These are phyloP conservation scores for Salvator merianae DNA, from an alignment of 2,113 vertebrate species.

Conservation along the genomic window DNA sequence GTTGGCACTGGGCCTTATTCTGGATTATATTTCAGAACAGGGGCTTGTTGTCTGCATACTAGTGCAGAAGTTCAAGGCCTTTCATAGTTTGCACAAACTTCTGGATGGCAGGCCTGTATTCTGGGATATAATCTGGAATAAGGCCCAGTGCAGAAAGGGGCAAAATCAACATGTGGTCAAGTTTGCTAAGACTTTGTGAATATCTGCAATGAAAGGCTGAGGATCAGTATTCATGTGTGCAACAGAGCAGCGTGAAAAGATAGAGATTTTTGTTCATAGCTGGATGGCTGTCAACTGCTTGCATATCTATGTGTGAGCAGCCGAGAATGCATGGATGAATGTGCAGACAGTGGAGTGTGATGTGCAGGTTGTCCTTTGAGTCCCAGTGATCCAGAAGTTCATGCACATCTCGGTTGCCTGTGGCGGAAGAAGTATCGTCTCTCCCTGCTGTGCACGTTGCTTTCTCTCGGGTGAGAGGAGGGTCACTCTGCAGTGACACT, in stretches of 20 bases:
- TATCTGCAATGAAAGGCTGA: neutral
- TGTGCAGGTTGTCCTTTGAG: neutral
- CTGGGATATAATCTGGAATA: too few relatives aligned
- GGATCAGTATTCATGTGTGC: neutral
- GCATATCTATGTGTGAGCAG: neutral
- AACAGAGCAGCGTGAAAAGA: neutral
- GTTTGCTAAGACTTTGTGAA: too few relatives aligned
- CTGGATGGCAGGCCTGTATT: too few relatives aligned
- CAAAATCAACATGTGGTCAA: too few relatives aligned
- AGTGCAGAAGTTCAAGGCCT: too few relatives aligned
- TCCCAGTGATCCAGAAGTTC: neutral
- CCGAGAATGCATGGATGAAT: neutral
- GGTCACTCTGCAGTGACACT: neutral
- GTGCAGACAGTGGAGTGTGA: neutral
- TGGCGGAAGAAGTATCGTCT: neutral
- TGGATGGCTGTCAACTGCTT: neutral
- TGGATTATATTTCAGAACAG: too few relatives aligned
- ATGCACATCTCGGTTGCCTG: neutral
- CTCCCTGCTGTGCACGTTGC: neutral
- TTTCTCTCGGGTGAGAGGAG: neutral
- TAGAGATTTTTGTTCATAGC: neutral
- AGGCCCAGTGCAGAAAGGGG: too few relatives aligned
- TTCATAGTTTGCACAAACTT: too few relatives aligned
- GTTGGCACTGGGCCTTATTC: too few relatives aligned
- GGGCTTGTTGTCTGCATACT: too few relatives aligned